Conservation (phyloP, 2,113 vertebrate genomes). For the Cyanoderma ruficeps region DNA sequence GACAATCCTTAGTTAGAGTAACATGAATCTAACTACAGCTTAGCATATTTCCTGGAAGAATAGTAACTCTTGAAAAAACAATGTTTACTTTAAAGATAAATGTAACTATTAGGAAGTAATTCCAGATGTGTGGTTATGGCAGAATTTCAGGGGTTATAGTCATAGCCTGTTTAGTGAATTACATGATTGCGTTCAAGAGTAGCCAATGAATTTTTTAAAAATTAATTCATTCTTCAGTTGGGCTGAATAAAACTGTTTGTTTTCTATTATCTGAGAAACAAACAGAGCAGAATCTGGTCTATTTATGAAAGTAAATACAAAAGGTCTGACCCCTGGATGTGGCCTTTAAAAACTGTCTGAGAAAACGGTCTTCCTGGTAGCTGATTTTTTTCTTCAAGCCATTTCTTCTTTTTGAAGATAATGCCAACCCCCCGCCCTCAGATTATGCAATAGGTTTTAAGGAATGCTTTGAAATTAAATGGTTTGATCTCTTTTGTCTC, state of each 20-base stretch:
- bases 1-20: background rate
- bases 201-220: conserved; percentile 16
- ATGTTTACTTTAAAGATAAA: conserved; percentile 46
- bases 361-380: conserved; percentile 38
- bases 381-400: conserved; percentile 10
- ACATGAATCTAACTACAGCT: background rate
- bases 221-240: conserved; percentile 53
- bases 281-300: conserved; percentile 21
- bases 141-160: conserved; percentile 9
- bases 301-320: conserved; percentile 61
- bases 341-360: conserved; percentile 56
- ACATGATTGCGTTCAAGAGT: background rate
- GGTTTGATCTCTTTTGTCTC: background rate
- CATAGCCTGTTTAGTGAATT: conserved; percentile 2
- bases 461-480: conserved; percentile 51
- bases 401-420: conserved; percentile 59
- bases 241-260: conserved; percentile 36
- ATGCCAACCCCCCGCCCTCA: background rate
- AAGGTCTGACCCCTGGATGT: conserved; percentile 37
- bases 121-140: conserved; percentile 59
- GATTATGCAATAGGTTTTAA: conserved; percentile 23
- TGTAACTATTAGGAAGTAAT: conserved; percentile 45
- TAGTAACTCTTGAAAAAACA: conserved; percentile 45
- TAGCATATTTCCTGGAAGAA: conserved; percentile 24
- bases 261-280: conserved; percentile 45